phyloP scores from a whole-genome alignment of 2,888 invertebrate genomes.

The Meliscaeva auricollis region DNA sequence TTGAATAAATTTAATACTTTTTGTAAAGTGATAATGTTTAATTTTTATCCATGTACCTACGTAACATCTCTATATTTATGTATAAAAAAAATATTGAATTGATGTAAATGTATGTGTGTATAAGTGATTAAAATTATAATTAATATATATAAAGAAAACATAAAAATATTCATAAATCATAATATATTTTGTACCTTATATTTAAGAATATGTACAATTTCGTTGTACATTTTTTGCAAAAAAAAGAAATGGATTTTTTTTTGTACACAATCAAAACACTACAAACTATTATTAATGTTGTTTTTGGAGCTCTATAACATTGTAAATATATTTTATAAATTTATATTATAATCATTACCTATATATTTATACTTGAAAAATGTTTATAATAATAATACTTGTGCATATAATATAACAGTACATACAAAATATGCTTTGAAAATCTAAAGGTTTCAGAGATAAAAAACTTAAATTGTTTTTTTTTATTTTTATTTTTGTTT shows the following conservation, averaged over 20 bases:
- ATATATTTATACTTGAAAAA: constrained; percentile 68
- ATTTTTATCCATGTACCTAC: constrained; percentile 33
- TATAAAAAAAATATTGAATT: constrained; percentile 30
- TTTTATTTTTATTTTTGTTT: constrained; percentile 39
- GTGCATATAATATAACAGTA: constrained; percentile 52
- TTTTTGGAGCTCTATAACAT: constrained; percentile 47
- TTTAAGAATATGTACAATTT: constrained; percentile 31
- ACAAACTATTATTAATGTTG: constrained; percentile 63
- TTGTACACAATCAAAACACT: constrained; percentile 68
- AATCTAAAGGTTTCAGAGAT: constrained; percentile 71
- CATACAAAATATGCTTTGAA: constrained; percentile 58
- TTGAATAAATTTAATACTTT: constrained; percentile 9
- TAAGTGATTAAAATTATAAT: constrained; percentile 65
- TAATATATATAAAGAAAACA: constrained; percentile 50
- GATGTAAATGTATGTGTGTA: constrained; percentile 55
- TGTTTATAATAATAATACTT: constrained; percentile 48
- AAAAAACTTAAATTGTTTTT: constrained; percentile 55
- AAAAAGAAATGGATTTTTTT: constrained; percentile 49
- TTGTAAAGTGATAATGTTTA: constrained; percentile 68
- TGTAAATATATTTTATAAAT: constrained; percentile 58
- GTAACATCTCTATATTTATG: no score
- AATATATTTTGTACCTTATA: constrained; percentile 67
- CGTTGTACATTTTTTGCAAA: not conserved
- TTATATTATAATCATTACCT: constrained; percentile 31
- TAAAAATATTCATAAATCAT: constrained; percentile 40